These are phyloP conservation scores for Poeciliopsis gracilis DNA, from an alignment of 2,797 vertebrate genomes.

Conservation along the genomic window DNA sequence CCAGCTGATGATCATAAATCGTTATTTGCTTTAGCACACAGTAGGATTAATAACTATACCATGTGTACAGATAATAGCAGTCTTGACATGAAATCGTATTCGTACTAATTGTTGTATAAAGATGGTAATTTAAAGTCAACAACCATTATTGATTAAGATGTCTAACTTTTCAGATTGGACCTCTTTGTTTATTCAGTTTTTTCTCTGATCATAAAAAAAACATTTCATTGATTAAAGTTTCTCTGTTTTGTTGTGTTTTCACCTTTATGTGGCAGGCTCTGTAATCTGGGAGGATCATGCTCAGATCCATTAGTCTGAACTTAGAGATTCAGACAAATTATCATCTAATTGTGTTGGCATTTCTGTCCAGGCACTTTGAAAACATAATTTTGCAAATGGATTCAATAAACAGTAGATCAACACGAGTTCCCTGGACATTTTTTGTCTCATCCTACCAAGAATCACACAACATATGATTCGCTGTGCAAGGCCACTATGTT, in stretches of 20 bases:
- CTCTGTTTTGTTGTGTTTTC: constrained; percentile 6
- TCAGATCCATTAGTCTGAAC: constrained; percentile 16
- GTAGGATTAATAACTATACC: background rate
- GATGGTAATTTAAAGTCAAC: background rate
- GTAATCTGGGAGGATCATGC: background rate
- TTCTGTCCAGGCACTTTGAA: constrained; percentile 37
- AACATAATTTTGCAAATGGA: constrained; percentile 66
- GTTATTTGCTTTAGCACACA: background rate
- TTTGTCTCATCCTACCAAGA: constrained; percentile 24
- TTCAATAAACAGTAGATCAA: constrained; percentile 45
- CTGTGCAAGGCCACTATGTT: constrained; percentile 14
- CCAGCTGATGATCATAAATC: constrained; percentile 14
- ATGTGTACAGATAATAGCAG: background rate
- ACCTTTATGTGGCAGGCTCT: background rate
- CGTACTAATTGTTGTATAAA: background rate
- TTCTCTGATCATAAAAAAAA: background rate
- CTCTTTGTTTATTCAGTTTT: background rate
- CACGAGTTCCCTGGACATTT: constrained; percentile 16
- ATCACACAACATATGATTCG: constrained; percentile 17
- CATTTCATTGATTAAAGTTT: background rate
- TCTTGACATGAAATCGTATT: background rate
- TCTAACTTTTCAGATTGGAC: background rate
- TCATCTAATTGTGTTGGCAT: constrained; percentile 34
- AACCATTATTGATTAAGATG: background rate
- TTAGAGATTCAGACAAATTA: no score